Percentiles rank a stretch among this genome's conserved stretches.
phyloP scores from a whole-genome alignment of 2,888 invertebrate genomes.

The Cantharis rufa region DNA sequence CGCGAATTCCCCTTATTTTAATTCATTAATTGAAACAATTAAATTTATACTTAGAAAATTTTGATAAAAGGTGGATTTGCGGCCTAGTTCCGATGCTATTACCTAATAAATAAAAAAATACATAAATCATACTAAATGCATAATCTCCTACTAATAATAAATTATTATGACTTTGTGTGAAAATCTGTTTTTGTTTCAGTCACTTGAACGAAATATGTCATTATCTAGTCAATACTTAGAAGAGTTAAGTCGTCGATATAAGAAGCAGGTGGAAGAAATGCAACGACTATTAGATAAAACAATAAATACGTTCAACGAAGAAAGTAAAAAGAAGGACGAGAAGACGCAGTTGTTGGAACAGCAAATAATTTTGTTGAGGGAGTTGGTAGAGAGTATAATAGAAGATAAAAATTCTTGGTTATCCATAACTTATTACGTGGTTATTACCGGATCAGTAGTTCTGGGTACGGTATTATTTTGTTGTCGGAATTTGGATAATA shows the following conservation, averaged over 20 bases:
- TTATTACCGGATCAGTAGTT: slow-evolving; percentile 58
- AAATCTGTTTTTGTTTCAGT: slow-evolving; percentile 66
- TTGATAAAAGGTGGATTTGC: too few relatives aligned
- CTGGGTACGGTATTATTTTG: slow-evolving; percentile 60
- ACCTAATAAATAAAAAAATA: too few relatives aligned
- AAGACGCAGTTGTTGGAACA: slow-evolving; percentile 62
- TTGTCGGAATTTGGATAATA: slow-evolving; percentile 52
- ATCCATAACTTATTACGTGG: slow-evolving; percentile 62
- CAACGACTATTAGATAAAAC: slow-evolving; percentile 83
- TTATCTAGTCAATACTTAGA: slow-evolving; percentile 95
- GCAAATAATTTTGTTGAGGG: slow-evolving; percentile 66
- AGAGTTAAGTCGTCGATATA: slow-evolving; percentile 92
- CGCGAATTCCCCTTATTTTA: too few relatives aligned
- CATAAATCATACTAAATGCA: too few relatives aligned
- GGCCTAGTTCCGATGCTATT: too few relatives aligned
- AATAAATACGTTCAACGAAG: slow-evolving; percentile 72
- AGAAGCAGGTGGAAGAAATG: slow-evolving; percentile 95
- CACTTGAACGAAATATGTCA: slow-evolving; percentile 95
- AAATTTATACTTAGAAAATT: too few relatives aligned
- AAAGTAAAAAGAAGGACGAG: slow-evolving; percentile 78
- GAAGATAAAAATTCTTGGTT: slow-evolving; percentile 69
- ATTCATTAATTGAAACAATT: too few relatives aligned
- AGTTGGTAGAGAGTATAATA: slow-evolving; percentile 63
- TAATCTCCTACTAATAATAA: too few relatives aligned
- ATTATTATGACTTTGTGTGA: too few relatives aligned